These are phyloP conservation scores for Alcis repandata DNA, from an alignment of 2,888 invertebrate genomes.

Conservation along the genomic window DNA sequence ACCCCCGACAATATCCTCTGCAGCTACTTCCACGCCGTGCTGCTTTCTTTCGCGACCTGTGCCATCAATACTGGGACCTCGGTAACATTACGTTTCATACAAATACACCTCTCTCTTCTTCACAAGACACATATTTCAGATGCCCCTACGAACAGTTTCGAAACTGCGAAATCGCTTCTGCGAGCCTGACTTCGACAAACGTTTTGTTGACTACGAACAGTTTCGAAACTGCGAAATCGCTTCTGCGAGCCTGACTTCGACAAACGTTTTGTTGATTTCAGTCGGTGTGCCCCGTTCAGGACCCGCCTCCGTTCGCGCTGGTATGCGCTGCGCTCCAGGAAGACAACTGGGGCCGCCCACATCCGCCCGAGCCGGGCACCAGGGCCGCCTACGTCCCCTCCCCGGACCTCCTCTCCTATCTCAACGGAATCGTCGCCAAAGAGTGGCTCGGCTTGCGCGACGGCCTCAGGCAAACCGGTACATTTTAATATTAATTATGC, in stretches of 20 bases:
- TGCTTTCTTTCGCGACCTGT: slow-evolving; percentile 68
- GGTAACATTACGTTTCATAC: background rate
- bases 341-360: background rate
- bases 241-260: too few species aligned
- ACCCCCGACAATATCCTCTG: slow-evolving; percentile 86
- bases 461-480: too few species aligned
- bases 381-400: background rate
- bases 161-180: too few species aligned
- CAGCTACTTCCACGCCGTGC: slow-evolving; percentile 90
- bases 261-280: background rate
- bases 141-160: too few species aligned
- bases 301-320: background rate
- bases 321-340: background rate
- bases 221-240: too few species aligned
- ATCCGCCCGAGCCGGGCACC: background rate
- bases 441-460: background rate
- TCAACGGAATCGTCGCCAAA: background rate
- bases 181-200: too few species aligned
- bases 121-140: too few species aligned
- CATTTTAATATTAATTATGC: too few species aligned
- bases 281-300: background rate
- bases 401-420: background rate
- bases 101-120: too few species aligned
- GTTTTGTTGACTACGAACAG: background rate
- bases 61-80: background rate